Conservation (phyloP, 2,888 invertebrate genomes). For the Macaria liturata region DNA sequence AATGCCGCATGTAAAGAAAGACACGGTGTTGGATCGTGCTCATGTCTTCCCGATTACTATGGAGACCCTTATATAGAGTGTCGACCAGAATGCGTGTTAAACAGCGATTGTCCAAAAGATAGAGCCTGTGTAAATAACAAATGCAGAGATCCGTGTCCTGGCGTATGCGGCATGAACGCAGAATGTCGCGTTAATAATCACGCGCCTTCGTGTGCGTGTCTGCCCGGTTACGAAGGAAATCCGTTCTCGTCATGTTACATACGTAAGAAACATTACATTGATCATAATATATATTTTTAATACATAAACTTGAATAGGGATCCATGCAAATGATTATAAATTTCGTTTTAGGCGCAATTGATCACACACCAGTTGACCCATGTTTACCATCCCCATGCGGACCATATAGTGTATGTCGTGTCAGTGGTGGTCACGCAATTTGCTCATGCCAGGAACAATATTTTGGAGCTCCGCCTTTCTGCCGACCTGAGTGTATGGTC, state of each 20-base stretch:
- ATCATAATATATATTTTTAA: background rate
- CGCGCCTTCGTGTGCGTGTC: constrained; percentile 90
- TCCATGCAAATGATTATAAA: constrained; percentile 7
- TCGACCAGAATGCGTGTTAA: constrained; percentile 94
- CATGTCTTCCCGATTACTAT: constrained; percentile 91
- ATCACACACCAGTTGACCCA: constrained; percentile 72
- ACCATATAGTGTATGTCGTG: constrained; percentile 90
- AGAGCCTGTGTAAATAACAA: constrained; percentile 92
- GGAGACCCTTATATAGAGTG: constrained; percentile 94
- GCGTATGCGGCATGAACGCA: constrained; percentile 92
- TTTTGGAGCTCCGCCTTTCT: constrained; percentile 90
- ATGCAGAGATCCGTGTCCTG: constrained; percentile 92
- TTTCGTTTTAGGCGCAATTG: constrained; percentile 61
- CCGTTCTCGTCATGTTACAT: constrained; percentile 89
- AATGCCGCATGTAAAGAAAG: constrained; percentile 93
- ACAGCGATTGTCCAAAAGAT: constrained; percentile 90
- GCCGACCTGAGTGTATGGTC: constrained; percentile 91
- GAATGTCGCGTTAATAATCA: constrained; percentile 93
- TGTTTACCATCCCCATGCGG: constrained; percentile 89
- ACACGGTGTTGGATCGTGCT: constrained; percentile 91
- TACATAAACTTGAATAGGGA: background rate
- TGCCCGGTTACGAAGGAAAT: constrained; percentile 90
- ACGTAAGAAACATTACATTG: constrained; percentile 49
- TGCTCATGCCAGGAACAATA: constrained; percentile 91
- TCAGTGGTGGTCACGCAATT: constrained; percentile 88